Conservation (phyloP, 2,888 invertebrate genomes). For the Euphydryas editha region DNA sequence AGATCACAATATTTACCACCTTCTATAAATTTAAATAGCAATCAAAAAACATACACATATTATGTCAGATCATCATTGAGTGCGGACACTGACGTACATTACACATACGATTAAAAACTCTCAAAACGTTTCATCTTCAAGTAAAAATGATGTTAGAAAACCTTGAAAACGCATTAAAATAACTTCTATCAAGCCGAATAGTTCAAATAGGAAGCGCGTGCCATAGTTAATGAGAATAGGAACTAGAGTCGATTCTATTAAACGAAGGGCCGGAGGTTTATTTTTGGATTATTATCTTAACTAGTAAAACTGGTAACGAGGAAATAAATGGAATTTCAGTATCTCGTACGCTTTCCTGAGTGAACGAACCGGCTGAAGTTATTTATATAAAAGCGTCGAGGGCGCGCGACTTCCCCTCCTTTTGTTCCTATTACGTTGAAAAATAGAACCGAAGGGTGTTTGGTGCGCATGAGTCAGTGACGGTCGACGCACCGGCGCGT, state of each 20-base stretch:
- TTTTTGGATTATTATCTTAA: conserved; percentile 59
- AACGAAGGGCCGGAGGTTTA: conserved; percentile 70
- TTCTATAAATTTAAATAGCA: neutral
- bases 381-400: conserved; percentile 69
- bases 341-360: conserved; percentile 64
- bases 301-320: conserved; percentile 54
- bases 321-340: conserved; percentile 59
- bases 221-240: conserved; percentile 71
- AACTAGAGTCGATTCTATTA: conserved; percentile 74
- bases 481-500: conserved; percentile 72
- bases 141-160: conserved; percentile 15
- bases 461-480: conserved; percentile 79
- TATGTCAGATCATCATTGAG: neutral
- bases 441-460: conserved; percentile 77
- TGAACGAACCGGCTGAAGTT: conserved; percentile 77
- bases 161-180: conserved; percentile 30
- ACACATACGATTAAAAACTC: neutral
- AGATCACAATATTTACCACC: no score
- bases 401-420: conserved; percentile 80
- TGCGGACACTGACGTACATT: neutral
- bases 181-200: conserved; percentile 23
- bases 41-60: neutral
- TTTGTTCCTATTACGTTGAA: conserved; percentile 79
- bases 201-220: conserved; percentile 37
- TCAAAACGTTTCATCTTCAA: neutral